A percentile compares a stretch with the other conserved stretches of the same genome.
These are phyloP conservation scores for Macropus fuliginosus DNA, from an alignment of 2,797 vertebrate species.

Conservation along the genomic window DNA sequence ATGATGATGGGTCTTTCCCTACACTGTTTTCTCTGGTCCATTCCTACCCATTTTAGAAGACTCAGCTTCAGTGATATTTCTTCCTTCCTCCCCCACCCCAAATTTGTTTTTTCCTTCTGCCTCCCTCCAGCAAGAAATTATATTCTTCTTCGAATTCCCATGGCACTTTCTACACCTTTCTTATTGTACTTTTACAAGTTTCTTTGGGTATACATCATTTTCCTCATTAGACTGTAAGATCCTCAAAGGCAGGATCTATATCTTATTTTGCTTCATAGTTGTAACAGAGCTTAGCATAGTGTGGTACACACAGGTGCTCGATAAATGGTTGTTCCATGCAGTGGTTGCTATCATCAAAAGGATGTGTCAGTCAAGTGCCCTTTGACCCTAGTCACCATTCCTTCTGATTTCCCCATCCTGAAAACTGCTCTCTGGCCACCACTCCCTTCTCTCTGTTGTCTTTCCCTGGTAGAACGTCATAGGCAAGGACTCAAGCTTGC, in stretches of 20 bases:
- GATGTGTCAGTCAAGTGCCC: not conserved
- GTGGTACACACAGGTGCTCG: not conserved
- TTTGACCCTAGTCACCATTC: not conserved
- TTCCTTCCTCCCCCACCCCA: not conserved
- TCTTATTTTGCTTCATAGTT: not conserved
- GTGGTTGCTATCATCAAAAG: not conserved
- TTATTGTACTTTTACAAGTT: not conserved
- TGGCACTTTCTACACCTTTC: not conserved
- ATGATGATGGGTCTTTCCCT: not conserved
- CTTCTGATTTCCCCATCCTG: not conserved
- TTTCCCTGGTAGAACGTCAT: not conserved
- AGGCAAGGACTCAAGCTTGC: not conserved
- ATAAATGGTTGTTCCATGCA: not conserved
- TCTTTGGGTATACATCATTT: not conserved
- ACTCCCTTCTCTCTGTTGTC: not conserved
- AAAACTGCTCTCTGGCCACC: not conserved
- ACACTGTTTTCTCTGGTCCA: not conserved
- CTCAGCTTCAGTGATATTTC: not conserved
- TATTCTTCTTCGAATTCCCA: not conserved
- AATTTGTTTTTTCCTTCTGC: not conserved
- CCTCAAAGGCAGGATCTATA: not conserved
- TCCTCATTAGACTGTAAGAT: not conserved
- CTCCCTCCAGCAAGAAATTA: not conserved
- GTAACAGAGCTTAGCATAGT: not conserved
- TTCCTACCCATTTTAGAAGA: not conserved